Conservation (phyloP, 2,888 invertebrate species). For the Agonopterix arenella region DNA sequence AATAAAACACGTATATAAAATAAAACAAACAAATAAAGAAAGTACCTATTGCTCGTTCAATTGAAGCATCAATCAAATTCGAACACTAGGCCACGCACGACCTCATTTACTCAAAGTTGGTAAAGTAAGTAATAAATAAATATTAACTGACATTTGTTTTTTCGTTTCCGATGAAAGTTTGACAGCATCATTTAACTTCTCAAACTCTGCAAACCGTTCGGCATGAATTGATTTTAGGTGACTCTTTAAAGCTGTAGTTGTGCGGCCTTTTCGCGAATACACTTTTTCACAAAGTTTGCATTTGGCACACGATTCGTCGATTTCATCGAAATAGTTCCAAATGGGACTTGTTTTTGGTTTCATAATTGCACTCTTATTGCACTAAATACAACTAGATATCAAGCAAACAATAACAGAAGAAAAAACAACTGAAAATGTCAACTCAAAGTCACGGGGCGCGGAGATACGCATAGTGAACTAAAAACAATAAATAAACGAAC, state of each 20-base stretch:
- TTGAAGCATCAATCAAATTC: too few relatives aligned
- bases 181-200: constrained; percentile 12
- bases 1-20: too few relatives aligned
- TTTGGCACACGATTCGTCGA: background rate
- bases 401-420: background rate
- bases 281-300: constrained; percentile 15
- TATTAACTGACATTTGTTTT: constrained; percentile 14
- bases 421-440: constrained; percentile 6
- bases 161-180: constrained; percentile 14
- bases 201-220: constrained; percentile 13
- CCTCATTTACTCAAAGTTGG: too few relatives aligned
- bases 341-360: too few relatives aligned
- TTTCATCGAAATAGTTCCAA: too few relatives aligned
- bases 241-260: constrained; percentile 17
- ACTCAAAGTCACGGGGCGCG: constrained; percentile 1
- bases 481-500: constrained; percentile 3
- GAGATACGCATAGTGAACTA: constrained; percentile 7
- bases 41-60: too few relatives aligned
- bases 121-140: constrained; percentile 6
- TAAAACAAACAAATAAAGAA: too few relatives aligned
- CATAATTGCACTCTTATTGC: too few relatives aligned
- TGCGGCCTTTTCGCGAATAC: constrained; percentile 20
- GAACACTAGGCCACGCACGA: too few relatives aligned
- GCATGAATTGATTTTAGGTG: constrained; percentile 21
- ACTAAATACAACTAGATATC: too few relatives aligned